These are phyloP conservation scores for Porphyrio hochstetteri DNA, from an alignment of 2,113 vertebrate genomes.

Conservation along the genomic window DNA sequence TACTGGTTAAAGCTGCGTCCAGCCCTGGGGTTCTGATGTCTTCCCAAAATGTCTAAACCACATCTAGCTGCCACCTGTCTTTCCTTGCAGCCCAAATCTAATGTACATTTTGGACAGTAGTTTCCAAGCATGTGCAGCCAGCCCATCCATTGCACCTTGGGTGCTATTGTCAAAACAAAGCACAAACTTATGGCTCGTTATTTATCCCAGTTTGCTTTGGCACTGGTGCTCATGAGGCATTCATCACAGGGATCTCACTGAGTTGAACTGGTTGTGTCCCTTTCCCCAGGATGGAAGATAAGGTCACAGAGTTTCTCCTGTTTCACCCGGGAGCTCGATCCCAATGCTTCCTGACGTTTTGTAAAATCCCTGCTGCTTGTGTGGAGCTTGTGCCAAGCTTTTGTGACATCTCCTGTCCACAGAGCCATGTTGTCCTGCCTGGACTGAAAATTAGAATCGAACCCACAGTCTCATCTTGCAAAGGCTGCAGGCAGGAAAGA, in stretches of 20 bases:
- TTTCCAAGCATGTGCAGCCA: not conserved
- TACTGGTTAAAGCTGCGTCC: not conserved
- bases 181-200: not conserved
- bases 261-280: not conserved
- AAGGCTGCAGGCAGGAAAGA: not conserved
- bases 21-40: not conserved
- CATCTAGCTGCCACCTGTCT: not conserved
- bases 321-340: not conserved
- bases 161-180: not conserved
- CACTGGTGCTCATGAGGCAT: not conserved
- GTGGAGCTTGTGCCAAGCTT: not conserved
- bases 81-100: not conserved
- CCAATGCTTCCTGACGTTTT: not conserved
- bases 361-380: not conserved
- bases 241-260: not conserved
- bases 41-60: not conserved
- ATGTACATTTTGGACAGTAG: accelerated
- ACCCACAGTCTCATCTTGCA: not conserved
- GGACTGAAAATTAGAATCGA: not conserved
- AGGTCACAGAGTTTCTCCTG: not conserved
- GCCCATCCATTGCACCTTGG: not conserved
- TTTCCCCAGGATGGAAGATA: not conserved
- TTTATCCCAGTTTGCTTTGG: not conserved
- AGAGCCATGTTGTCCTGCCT: not conserved
- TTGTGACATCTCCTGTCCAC: not conserved